Conservation (phyloP, 2,113 vertebrate species). For the Cavia aperea region DNA sequence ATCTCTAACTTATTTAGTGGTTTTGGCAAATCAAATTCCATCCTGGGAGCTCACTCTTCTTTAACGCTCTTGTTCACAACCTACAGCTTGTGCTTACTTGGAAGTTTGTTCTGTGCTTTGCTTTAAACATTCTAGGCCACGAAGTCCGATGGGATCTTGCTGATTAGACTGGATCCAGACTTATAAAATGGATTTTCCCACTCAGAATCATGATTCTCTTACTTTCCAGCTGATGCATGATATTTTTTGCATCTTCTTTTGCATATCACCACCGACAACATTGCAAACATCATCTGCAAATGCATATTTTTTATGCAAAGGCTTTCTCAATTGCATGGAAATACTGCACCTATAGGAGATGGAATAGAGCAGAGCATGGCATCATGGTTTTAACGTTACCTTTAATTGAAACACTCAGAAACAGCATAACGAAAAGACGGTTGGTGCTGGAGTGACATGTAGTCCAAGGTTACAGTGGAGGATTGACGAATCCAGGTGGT, state of each 20-base stretch:
- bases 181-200: background rate
- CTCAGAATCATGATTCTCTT: background rate
- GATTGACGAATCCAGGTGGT: background rate
- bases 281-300: rapidly evolving
- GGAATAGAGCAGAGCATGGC: rapidly evolving
- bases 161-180: background rate
- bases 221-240: background rate
- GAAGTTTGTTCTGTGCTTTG: background rate
- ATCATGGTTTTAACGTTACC: rapidly evolving
- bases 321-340: rapidly evolving
- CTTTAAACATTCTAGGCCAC: background rate
- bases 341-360: rapidly evolving
- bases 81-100: rapidly evolving
- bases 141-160: rapidly evolving
- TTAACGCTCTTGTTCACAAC: background rate
- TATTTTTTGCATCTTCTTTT: background rate
- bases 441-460: background rate
- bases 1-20: background rate
- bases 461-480: background rate
- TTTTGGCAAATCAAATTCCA: background rate
- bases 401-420: background rate
- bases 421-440: rapidly evolving
- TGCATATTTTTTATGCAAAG: background rate
- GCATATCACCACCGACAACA: rapidly evolving
- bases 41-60: background rate